Base-by-base conservation (phyloP, 2,113 vertebrate species). In the Prunella himalayana region DNA sequence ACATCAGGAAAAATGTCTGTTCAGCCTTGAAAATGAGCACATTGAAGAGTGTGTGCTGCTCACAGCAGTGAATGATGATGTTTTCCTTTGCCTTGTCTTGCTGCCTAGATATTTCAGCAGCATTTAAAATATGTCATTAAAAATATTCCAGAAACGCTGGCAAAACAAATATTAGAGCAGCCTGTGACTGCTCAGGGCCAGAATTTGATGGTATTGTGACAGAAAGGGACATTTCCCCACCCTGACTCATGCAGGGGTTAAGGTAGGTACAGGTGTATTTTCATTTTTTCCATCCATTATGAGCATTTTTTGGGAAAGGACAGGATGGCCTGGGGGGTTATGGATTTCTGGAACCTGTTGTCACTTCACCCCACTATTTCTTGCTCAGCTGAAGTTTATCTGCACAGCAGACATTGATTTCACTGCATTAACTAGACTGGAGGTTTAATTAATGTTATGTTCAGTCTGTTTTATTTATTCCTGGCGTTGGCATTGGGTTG, bases 381-480 rank as follows among this genome's bases (percentile, higher is more conserved):
- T 33, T 64, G 81, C 73, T 75, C 61, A 44, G 53, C 21, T 56
- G 51, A 75, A 68, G 65, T 96, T 88, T 81, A 35, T 78, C 90
- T 84, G 60, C 35, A 31, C 56, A 27, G 51, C 20, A 82, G 84
- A 54, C 81, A 56, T 85, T 84, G 90, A 95, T 78, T 82, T 84
- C 84, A 44, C 35, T 28, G 16, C 64, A 75, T 64, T 69, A 84
- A 75, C 64, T 63, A 41, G 60, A 86, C 84, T 49, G 73, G 73
- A 89, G 41, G 24, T 79, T 89, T 89, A 94, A 95, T 91, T 96
- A 84, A 89, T 75, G 21, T 45, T 77, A 39, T 22, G 22, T 68
- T 91, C 59, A 76, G 45, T 57, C 49, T 76, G 8, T 17, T 75
- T 94, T 68, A 42, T 91, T 88, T 83, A 56, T 85, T 79, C 27